These are phyloP conservation scores for Neogale vison DNA, from an alignment of 2,113 vertebrate species.

Conservation along the genomic window DNA sequence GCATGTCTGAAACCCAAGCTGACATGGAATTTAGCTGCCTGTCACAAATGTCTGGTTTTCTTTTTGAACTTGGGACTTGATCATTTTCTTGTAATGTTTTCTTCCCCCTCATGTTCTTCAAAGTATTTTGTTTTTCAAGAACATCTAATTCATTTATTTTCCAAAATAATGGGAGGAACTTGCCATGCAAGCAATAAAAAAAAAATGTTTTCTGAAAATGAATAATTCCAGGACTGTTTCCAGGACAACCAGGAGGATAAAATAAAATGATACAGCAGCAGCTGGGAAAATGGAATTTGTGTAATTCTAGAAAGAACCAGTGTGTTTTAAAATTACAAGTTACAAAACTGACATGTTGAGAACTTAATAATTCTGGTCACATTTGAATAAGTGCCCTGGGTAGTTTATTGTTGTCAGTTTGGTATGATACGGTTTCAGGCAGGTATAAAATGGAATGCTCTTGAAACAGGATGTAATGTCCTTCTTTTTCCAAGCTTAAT, in stretches of 20 bases:
- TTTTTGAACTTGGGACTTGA: constrained; percentile 12
- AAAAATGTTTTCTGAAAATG: constrained; percentile 55
- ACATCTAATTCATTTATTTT: constrained; percentile 60
- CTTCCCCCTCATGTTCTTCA: neutral
- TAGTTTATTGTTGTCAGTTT: neutral
- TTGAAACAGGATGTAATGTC: neutral
- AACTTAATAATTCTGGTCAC: constrained; percentile 19
- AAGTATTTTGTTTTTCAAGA: constrained; percentile 62
- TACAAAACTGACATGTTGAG: neutral
- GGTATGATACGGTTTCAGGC: neutral
- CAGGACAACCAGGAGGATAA: constrained; percentile 66
- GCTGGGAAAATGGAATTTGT: constrained; percentile 4
- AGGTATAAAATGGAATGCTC: neutral
- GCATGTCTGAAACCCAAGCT: neutral
- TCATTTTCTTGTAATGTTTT: constrained; percentile 30
- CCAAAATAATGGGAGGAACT: constrained; percentile 61
- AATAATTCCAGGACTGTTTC: constrained; percentile 69
- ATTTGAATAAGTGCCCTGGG: neutral
- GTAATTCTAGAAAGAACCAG: constrained; percentile 13
- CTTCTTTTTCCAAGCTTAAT: constrained; percentile 6
- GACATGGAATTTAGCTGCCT: neutral
- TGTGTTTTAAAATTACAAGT: constrained; percentile 41
- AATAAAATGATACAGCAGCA: constrained; percentile 55
- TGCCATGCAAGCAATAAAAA: constrained; percentile 59
- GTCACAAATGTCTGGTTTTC: neutral